Evolutionary conservation across 1,140 invertebrate species (phyloP).

Genomic region (Leptinotarsa defecta): DNA sequence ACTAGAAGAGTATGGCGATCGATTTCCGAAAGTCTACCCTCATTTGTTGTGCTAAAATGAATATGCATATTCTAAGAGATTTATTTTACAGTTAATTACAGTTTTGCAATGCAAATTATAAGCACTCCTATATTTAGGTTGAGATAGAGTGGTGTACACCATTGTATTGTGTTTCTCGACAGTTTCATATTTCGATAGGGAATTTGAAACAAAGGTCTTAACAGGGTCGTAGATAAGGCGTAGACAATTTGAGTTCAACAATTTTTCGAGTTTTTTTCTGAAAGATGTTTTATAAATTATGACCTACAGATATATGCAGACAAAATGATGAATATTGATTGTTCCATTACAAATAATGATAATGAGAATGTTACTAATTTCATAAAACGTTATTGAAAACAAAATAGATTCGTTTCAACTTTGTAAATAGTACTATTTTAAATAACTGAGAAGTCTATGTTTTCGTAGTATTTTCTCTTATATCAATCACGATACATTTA

Average conservation of each 20-base stretch:
- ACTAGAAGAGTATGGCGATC: conserved; percentile 20
- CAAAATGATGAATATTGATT: too few relatives aligned
- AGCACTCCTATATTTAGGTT: conserved; percentile 41
- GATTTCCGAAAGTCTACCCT: conserved; percentile 37
- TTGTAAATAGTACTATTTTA: too few relatives aligned
- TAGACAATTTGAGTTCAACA: neutral
- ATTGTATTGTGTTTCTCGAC: conserved; percentile 12
- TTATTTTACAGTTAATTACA: conserved; percentile 44
- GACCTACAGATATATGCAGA: too few relatives aligned
- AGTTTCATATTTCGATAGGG: conserved; percentile 37
- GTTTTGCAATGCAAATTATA: conserved; percentile 43
- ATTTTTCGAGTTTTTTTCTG: neutral
- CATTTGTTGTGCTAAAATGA: conserved; percentile 41
- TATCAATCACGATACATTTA: too few relatives aligned
- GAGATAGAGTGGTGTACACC: conserved; percentile 35
- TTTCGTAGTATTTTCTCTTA: too few relatives aligned
- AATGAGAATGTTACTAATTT: too few relatives aligned
- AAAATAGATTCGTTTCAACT: too few relatives aligned
- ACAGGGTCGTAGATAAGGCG: neutral
- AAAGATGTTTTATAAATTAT: too few relatives aligned
- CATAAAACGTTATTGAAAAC: too few relatives aligned
- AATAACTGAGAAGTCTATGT: too few relatives aligned
- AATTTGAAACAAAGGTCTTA: neutral
- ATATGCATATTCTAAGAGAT: conserved; percentile 40
- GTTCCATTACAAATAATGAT: too few relatives aligned